These are phyloP conservation scores for Tenthredo amoena DNA, from an alignment of 2,888 invertebrate genomes.

Conservation along the genomic window DNA sequence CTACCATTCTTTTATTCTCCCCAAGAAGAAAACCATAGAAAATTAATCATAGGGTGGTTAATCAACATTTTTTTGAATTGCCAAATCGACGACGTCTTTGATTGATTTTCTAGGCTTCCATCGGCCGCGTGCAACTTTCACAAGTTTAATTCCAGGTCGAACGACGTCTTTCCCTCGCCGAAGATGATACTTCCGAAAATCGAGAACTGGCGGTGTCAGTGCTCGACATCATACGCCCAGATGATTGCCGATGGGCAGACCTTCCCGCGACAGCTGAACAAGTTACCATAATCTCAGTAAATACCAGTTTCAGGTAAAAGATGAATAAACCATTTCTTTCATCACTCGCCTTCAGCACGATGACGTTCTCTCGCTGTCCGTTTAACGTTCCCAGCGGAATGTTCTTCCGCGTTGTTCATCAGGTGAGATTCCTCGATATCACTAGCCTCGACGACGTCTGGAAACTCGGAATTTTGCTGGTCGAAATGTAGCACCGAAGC, in stretches of 20 bases:
- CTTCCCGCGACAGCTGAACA: neutral
- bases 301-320: neutral
- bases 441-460: neutral
- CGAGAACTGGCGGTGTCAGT: slow-evolving; percentile 29
- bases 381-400: neutral
- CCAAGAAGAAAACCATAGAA: neutral
- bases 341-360: slow-evolving; percentile 26
- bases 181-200: slow-evolving; percentile 20
- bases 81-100: neutral
- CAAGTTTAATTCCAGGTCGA: slow-evolving; percentile 35
- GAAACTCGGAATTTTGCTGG: neutral
- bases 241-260: neutral
- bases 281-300: neutral
- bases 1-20: neutral
- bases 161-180: slow-evolving; percentile 38
- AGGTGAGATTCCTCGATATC: slow-evolving; percentile 23
- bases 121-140: neutral
- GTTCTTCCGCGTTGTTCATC: neutral
- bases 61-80: neutral
- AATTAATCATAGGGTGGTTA: neutral
- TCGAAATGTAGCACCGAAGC: slow-evolving; percentile 21
- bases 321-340: neutral
- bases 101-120: neutral
- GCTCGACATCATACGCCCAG: slow-evolving; percentile 29
- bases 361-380: slow-evolving; percentile 39